Conservation (phyloP, 30 jellyfish, hydroid and myxozoan species). For the Turritopsis rubra region DNA sequence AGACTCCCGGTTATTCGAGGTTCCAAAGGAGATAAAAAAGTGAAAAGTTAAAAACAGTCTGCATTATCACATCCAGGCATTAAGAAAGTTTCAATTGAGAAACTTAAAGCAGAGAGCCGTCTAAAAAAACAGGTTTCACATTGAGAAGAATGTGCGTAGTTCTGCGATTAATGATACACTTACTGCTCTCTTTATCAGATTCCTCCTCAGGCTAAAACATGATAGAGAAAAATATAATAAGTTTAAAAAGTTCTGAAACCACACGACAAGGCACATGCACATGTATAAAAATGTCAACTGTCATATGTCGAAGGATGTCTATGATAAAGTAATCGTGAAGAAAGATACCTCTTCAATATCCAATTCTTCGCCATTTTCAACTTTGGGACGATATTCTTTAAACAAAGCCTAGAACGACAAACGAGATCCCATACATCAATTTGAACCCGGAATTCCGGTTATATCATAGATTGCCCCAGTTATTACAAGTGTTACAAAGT, state of each 20-base stretch:
- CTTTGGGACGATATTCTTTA: constrained; percentile 71
- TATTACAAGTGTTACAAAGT: no score
- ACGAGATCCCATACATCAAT: no score
- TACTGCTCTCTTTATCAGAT: constrained; percentile 91
- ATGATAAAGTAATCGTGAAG: not conserved
- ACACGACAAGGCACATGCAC: no score
- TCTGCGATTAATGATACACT: constrained; percentile 19
- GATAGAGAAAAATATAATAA: not conserved
- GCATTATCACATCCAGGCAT: no score
- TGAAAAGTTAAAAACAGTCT: no score
- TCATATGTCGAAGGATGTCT: not conserved
- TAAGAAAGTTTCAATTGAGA: no score
- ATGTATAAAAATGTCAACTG: no score
- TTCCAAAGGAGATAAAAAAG: no score
- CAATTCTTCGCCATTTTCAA: constrained; percentile 90
- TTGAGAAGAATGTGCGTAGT: not conserved
- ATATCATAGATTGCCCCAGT: no score
- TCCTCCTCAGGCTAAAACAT: constrained; percentile 48
- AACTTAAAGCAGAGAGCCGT: no score
- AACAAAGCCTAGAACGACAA: constrained; percentile 53
- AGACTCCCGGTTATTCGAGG: no score
- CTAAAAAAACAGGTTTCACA: not conserved
- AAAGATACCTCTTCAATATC: constrained; percentile 46
- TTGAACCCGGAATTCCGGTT: not conserved
- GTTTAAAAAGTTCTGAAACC: no score